Base-by-base conservation (phyloP, 2,113 vertebrate species). In the Lophochroa leadbeateri region DNA sequence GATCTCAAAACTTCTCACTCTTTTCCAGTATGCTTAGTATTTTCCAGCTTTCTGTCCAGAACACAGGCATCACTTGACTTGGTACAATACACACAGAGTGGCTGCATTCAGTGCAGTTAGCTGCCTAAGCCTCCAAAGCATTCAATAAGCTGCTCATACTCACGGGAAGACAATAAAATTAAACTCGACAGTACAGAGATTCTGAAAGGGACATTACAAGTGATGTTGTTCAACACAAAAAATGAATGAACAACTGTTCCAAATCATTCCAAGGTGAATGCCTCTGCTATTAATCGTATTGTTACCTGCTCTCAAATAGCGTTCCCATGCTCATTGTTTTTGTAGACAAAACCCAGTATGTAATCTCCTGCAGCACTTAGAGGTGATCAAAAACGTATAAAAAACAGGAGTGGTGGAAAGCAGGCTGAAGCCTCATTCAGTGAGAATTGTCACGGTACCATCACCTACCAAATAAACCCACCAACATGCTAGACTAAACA, bases 61-160 rank as follows among this genome's bases (percentile, higher is more conserved):
- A 52, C 24, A 63, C 7, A 50, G 57, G 24, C 55, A 89, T 44
- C 8, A 15, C 23, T 60, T 60, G 29, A 41, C 67, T 64, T 43
- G 67, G 49, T 89, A 67, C 31, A 82, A 46, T n/a, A 57, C 0
- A 43, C 0, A 14, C 4, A 21, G 7, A 12, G 27, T 1, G 2
- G 29, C 63, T 64, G 78, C 63, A 23, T 27, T 50, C 15, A 47
- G 43, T 37, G 37, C 47, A 17, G 70, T 19, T 25, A 84, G 65
- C 64, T 68, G 80, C 33, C 74, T 20, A 53, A 74, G 29, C 75
- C 57, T 86, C 55, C 2, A 1, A 67, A 84, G 47, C 18, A 29
- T 9, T 25, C 20, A 11, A 2, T 25, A 31, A 92, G 9, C 23
- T 82, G 23, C 18, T 60, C n/a, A 23, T 17, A 29, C 21, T 27